Base-by-base conservation (phyloP, 2,113 vertebrate species). In the Phylloscopus trochiloides region DNA sequence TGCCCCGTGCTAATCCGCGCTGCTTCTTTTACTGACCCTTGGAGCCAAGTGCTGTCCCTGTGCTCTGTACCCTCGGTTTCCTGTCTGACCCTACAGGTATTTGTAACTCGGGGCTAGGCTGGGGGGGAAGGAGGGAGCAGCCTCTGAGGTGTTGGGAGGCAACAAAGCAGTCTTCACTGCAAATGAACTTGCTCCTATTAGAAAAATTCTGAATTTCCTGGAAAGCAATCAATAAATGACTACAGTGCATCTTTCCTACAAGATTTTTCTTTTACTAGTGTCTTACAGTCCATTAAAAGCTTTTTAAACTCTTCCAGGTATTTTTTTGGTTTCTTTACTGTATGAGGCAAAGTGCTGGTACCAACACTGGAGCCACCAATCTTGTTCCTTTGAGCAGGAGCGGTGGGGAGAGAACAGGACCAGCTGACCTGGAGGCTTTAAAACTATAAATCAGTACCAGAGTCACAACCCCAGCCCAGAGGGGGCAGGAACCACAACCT, bases 161-260 rank as follows among this genome's bases (percentile, higher is more conserved):
- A 15, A 61, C 61, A 74, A 76, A 24, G 71, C 90, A 82, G 71
- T 92, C 91, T 67, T 87, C 79, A 71, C 90, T 95, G 91, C 87
- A 65, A 84, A 92, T 88, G 74, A 90, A 81, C 72, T 92, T 94
- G 93, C 95, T 96, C 94, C 88, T 82, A 70, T 42, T 75, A 68
- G 91, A 94, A 80, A 91, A 73, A 94, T 90, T 86, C 80, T 95
- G 92, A 94, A 82, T 89, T 94, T 91, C 91, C 77, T 92, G 88
- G 80, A 94, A 95, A 96, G 83, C 91, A 86, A 97, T 97, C 93
- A 97, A 98, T 97, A 97, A 98, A 98, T 95, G 7, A 91, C 92
- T 92, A 92, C 95, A 96, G 96, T 95, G 95, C 96, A 96, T 86
- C 86, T 96, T 90, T 96, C 92, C 79, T 93, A 90, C 58, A 92